Conservation (phyloP, 1,140 invertebrate species). For the Pseudomyrmex cubaensis region DNA sequence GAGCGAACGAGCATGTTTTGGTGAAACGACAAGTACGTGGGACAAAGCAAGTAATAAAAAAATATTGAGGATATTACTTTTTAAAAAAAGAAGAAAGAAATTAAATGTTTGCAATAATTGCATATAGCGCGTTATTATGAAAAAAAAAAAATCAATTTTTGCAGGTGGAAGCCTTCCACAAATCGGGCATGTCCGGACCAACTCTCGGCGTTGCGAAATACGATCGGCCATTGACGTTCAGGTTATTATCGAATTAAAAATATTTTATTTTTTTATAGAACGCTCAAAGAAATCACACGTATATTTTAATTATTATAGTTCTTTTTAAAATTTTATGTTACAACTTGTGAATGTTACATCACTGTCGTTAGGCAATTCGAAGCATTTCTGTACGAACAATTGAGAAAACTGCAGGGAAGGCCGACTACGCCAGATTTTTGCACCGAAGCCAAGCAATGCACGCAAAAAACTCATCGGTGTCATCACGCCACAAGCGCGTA, state of each 20-base stretch:
- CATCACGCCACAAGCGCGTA: slow-evolving; percentile 96
- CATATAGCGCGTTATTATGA: too few relatives aligned
- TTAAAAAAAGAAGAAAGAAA: too few relatives aligned
- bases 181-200: slow-evolving; percentile 82
- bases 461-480: slow-evolving; percentile 93
- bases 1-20: slow-evolving; percentile 94
- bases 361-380: slow-evolving; percentile 91
- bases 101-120: too few relatives aligned
- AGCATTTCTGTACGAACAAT: slow-evolving; percentile 95
- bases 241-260: slow-evolving; percentile 69
- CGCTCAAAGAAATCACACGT: background rate
- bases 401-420: slow-evolving; percentile 91
- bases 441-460: slow-evolving; percentile 88
- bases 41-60: background rate
- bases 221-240: slow-evolving; percentile 82
- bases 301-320: background rate
- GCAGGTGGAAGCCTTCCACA: slow-evolving; percentile 83
- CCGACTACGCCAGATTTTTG: slow-evolving; percentile 86
- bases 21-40: slow-evolving; percentile 90
- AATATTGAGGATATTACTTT: background rate
- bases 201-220: slow-evolving; percentile 83
- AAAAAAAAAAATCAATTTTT: background rate
- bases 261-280: background rate
- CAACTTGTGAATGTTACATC: slow-evolving; percentile 7
- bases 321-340: background rate